These are phyloP conservation scores for Mesembrinibis cayennensis DNA, from an alignment of 2,113 vertebrate genomes.

Conservation along the genomic window DNA sequence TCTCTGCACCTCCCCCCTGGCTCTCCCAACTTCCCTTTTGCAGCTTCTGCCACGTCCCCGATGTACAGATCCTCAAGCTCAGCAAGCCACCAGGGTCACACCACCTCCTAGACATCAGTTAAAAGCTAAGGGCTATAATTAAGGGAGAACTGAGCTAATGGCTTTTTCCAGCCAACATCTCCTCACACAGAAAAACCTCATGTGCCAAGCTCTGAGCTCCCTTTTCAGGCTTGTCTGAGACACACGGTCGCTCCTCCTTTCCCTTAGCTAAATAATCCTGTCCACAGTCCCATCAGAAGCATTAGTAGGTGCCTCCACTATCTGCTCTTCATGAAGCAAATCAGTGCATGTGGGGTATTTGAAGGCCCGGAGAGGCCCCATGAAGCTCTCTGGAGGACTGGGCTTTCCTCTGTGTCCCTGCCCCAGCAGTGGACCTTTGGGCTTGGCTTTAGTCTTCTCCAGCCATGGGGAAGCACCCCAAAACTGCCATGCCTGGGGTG, in stretches of 20 bases:
- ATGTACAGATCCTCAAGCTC: not conserved
- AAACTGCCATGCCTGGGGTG: not conserved
- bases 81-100: not conserved
- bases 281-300: not conserved
- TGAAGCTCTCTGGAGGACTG: not conserved
- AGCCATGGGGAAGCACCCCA: too few species aligned
- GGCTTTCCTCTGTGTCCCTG: not conserved
- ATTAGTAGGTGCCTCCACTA: not conserved
- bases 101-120: not conserved
- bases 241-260: not conserved
- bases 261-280: not conserved
- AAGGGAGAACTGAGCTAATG: not conserved
- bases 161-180: not conserved
- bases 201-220: not conserved
- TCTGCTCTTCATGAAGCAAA: not conserved
- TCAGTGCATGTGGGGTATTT: not conserved
- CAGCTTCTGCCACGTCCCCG: accelerated
- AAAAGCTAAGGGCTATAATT: not conserved
- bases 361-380: not conserved
- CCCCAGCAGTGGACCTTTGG: not conserved
- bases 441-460: not conserved
- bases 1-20: not conserved
- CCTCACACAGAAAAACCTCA: not conserved
- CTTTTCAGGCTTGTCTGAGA: not conserved
- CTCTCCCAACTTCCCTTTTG: not conserved